Base-by-base conservation (phyloP, 2,113 vertebrate genomes). In the Etia nguti region DNA sequence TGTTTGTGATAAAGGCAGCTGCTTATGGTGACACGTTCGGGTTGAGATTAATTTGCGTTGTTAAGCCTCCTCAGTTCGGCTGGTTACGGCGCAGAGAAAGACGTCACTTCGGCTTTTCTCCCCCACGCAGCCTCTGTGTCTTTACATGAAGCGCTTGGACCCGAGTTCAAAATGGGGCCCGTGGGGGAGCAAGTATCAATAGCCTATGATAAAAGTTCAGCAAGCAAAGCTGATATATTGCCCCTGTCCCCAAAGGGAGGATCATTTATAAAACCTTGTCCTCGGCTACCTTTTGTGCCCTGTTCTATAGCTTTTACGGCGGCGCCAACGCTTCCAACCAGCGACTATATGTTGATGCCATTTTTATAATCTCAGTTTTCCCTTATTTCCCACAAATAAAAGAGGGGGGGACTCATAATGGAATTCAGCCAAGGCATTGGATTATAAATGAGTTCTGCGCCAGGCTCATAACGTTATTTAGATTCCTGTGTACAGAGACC, bases 381-480 rank as follows among this genome's bases (percentile, higher is more conserved):
- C 93, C 92, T 94, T 95, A 95, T 95, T 98, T 97, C 97, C 96
- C 96, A 95, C 97, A 96, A 97, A 97, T 97, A 97, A 97, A 94
- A 89, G 88, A 77, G 62, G 16, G 15, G 70, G 94, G 96, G 97
- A 97, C 95, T 97, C 97, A 96, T 98, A 99, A 98, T 98, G 97
- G 95, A 97, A 98, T 98, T 97, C 97, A 97, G 97, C 97, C 92
- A 95, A 97, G 96, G 97, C 97, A 97, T 97, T 97, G 97, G 97
- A 97, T 97, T 99, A 98, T 98, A 98, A 99, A 99, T 99, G 97
- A 99, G 97, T 97, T 99, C 97, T 98, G 97, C 96, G 97, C 97
- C 97, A 96, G 97, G 97, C 96, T 97, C 97, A 96, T 98, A 97
- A 97, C 97, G 96, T 98, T 99, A 98, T 98, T 99, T 98, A 98